These are phyloP conservation scores for Poecilia picta DNA, from an alignment of 2,797 vertebrate species.

Conservation along the genomic window DNA sequence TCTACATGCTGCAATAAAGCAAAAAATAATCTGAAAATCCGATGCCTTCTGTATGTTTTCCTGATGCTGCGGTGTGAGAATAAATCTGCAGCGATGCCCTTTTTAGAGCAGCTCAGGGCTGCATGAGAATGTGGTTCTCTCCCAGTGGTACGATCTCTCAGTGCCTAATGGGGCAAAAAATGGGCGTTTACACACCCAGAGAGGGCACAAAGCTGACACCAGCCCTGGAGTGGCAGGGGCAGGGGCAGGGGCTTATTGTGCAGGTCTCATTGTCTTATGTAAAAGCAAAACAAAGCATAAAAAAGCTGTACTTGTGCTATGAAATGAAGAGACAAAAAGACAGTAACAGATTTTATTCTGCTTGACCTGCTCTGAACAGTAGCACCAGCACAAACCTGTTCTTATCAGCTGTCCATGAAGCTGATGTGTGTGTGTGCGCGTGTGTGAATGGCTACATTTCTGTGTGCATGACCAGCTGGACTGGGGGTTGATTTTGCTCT, in stretches of 20 bases:
- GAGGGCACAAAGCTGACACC: conserved; percentile 60
- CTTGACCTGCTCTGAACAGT: conserved; percentile 80
- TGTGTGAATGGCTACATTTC: conserved; percentile 24
- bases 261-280: conserved; percentile 69
- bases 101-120: conserved; percentile 23
- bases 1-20: conserved; percentile 25
- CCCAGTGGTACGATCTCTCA: conserved; percentile 61
- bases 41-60: conserved; percentile 12
- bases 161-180: conserved; percentile 75
- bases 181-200: conserved; percentile 64
- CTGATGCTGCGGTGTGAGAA: conserved; percentile 13
- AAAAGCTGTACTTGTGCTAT: conserved; percentile 53
- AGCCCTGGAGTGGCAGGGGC: conserved; percentile 40
- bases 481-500: conserved; percentile 79
- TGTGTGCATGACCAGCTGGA: conserved; percentile 76
- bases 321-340: conserved; percentile 74
- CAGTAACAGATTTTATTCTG: conserved; percentile 76
- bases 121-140: conserved; percentile 68
- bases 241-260: conserved; percentile 62
- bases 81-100: conserved; percentile 39
- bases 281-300: conserved; percentile 46
- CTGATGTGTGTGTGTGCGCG: conserved; percentile 36
- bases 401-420: conserved; percentile 79
- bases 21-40: neutral
- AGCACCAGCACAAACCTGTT: conserved; percentile 74